Evolutionary conservation across 2,888 invertebrate species (phyloP).

Genomic region (Parochlus steinenii): DNA sequence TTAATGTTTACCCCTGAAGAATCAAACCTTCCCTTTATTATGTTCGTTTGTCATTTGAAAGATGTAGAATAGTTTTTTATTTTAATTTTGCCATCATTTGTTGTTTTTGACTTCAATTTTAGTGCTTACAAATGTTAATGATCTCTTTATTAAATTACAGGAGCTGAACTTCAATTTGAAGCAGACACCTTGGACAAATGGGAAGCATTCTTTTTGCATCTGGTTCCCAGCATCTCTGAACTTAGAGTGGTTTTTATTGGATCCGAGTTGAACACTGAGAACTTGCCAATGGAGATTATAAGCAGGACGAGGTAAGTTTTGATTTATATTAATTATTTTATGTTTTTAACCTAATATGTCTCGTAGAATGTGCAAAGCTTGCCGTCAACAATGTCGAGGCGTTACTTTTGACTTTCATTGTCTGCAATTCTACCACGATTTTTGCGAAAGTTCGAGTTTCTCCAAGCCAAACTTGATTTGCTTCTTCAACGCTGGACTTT

Average conservation of each 20-base stretch:
- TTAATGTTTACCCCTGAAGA: not conserved
- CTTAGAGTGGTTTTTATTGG: slow-evolving; percentile 46
- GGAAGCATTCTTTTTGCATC: slow-evolving; percentile 52
- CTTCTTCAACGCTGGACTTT: slow-evolving; percentile 54
- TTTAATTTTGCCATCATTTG: no score
- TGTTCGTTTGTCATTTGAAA: no score
- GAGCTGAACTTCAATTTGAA: slow-evolving; percentile 57
- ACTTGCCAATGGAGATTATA: slow-evolving; percentile 38
- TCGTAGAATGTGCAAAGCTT: slow-evolving; percentile 36
- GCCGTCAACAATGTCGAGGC: slow-evolving; percentile 32
- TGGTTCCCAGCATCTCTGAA: slow-evolving; percentile 36
- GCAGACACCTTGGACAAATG: slow-evolving; percentile 48
- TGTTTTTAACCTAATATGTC: not conserved
- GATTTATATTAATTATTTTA: slow-evolving; percentile 3
- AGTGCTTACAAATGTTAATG: not conserved
- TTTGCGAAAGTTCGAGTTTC: slow-evolving; percentile 31
- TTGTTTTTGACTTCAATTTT: not conserved
- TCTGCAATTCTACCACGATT: slow-evolving; percentile 36
- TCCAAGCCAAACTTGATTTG: slow-evolving; percentile 44
- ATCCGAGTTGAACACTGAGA: slow-evolving; percentile 42
- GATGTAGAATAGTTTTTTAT: no score
- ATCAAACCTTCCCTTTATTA: not conserved
- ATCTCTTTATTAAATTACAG: slow-evolving; percentile 37
- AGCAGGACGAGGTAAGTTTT: slow-evolving; percentile 35
- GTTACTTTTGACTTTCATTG: slow-evolving; percentile 38